Percentiles rank a stretch among this genome's conserved stretches.
These are phyloP conservation scores for Luperina testacea DNA, from an alignment of 2,888 invertebrate genomes.

Conservation along the genomic window DNA sequence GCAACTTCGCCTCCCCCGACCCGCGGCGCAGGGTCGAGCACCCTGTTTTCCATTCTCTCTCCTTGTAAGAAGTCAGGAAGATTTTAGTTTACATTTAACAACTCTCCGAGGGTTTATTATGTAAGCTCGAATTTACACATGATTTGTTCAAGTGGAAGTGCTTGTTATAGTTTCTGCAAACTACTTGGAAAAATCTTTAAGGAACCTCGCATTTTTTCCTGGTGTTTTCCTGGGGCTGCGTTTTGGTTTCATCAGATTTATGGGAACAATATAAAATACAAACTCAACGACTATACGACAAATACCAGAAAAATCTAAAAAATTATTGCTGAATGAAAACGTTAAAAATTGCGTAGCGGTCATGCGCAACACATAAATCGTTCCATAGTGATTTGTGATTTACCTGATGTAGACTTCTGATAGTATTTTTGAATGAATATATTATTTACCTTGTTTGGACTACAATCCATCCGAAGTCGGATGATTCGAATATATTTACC, in stretches of 20 bases:
- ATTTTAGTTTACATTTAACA: conserved; percentile 77
- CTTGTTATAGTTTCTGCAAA: conserved; percentile 53
- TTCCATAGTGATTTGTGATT: conserved; percentile 43
- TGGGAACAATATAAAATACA: conserved; percentile 41
- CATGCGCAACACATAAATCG: conserved; percentile 55
- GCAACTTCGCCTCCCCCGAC: conserved; percentile 81
- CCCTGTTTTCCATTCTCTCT: conserved; percentile 83
- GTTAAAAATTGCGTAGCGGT: conserved; percentile 46
- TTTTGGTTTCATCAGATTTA: conserved; percentile 41
- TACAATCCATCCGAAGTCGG: conserved; percentile 8
- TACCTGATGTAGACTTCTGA: conserved; percentile 22
- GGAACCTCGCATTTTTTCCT: conserved; percentile 11
- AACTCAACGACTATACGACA: conserved; percentile 45
- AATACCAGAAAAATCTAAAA: conserved; percentile 43
- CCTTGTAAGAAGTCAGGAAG: conserved; percentile 80
- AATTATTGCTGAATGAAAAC: conserved; percentile 47
- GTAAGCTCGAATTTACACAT: conserved; percentile 67
- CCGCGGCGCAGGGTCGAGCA: conserved; percentile 78
- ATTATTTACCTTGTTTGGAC: conserved; percentile 11
- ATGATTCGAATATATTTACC: conserved; percentile 24
- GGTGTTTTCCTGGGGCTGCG: conserved; percentile 1
- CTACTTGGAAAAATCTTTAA: conserved; percentile 26
- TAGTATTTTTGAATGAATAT: conserved; percentile 32
- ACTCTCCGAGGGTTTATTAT: conserved; percentile 62
- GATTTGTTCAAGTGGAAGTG: conserved; percentile 59